These are phyloP conservation scores for Ascaphus truei DNA, from an alignment of 2,113 vertebrate species.

Conservation along the genomic window DNA sequence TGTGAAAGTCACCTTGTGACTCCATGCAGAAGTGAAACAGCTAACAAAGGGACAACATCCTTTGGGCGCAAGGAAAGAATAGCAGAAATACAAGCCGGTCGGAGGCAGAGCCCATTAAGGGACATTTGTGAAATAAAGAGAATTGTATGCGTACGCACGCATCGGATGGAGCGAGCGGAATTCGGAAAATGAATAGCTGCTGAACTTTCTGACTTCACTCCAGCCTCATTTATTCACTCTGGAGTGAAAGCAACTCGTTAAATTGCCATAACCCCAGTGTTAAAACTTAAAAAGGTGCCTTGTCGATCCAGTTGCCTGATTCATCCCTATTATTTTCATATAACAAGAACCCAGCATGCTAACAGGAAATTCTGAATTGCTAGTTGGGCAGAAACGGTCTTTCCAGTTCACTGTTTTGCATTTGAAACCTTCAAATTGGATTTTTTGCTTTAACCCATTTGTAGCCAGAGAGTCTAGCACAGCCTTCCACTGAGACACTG, in stretches of 20 bases:
- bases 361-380: background rate
- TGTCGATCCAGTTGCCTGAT: background rate
- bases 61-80: background rate
- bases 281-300: background rate
- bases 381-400: background rate
- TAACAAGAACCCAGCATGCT: background rate
- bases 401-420: too few species aligned
- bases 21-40: too few species aligned
- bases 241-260: background rate
- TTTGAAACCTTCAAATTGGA: too few species aligned
- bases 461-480: too few species aligned
- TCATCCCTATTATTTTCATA: background rate
- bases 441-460: too few species aligned
- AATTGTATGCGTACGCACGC: background rate
- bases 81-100: background rate
- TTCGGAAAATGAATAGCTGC: background rate
- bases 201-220: background rate
- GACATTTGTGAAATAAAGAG: background rate
- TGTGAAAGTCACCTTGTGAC: too few species aligned
- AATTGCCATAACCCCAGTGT: background rate
- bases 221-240: background rate
- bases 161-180: too few species aligned
- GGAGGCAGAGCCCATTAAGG: background rate
- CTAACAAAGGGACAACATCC: too few species aligned
- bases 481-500: too few species aligned